Conservation (phyloP, 2,113 vertebrate species). For the Pachyramphus minor region DNA sequence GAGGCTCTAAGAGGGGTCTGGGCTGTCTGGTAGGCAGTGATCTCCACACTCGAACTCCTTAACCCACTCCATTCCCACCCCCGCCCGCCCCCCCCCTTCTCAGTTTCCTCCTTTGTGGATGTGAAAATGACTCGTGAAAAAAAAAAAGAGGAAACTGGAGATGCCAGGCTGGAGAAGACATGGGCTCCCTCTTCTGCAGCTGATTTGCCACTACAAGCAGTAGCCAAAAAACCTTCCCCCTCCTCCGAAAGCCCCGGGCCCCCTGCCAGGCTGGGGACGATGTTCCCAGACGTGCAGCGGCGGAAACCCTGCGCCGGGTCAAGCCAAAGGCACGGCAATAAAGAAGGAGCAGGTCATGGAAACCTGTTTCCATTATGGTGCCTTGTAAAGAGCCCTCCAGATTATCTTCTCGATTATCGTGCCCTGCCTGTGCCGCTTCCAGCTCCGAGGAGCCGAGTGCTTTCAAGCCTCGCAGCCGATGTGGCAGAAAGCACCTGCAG, state of each 20-base stretch:
- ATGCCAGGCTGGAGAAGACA: constrained; percentile 32
- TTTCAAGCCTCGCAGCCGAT: not conserved
- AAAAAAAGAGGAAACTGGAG: not conserved
- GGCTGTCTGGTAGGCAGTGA: not conserved
- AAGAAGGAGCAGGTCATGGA: not conserved
- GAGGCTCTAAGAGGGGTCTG: not conserved
- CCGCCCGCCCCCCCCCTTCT: not conserved
- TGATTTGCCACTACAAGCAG: constrained; percentile 39
- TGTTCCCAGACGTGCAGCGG: not conserved
- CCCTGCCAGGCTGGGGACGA: not conserved
- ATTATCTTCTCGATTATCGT: constrained; percentile 18
- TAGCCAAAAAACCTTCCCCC: not conserved
- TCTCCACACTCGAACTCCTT: not conserved
- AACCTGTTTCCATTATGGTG: constrained; percentile 9
- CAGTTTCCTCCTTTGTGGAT: not conserved
- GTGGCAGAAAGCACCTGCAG: not conserved
- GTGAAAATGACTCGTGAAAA: not conserved
- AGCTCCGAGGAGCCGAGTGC: not conserved
- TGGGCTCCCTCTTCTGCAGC: constrained; percentile 56
- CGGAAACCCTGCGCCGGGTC: not conserved
- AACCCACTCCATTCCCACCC: not conserved
- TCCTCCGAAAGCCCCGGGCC: not conserved
- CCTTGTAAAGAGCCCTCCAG: not conserved
- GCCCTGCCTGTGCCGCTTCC: not conserved
- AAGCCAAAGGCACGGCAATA: not conserved